These are phyloP conservation scores for Portunus trituberculatus DNA, from an alignment of 1,140 invertebrate genomes.

Conservation along the genomic window DNA sequence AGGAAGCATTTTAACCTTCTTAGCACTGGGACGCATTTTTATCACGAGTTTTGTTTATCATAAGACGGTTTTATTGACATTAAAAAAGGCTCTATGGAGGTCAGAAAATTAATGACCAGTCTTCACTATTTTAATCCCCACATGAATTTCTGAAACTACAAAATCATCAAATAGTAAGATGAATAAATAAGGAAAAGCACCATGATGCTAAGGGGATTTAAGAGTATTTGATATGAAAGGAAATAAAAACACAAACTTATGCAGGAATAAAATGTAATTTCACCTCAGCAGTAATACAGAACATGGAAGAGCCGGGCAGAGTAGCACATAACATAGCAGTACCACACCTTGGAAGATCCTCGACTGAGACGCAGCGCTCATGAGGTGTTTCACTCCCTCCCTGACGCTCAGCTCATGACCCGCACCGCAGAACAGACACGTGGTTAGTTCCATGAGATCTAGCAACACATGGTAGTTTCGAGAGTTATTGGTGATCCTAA, in stretches of 20 bases:
- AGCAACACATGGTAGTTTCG: neutral
- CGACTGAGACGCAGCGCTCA: neutral
- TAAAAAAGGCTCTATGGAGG: too few species aligned
- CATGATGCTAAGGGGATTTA: too few species aligned
- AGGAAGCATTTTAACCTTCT: too few species aligned
- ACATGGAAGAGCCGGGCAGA: slow-evolving; percentile 17
- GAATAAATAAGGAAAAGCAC: too few species aligned
- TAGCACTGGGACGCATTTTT: too few species aligned
- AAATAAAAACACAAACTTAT: neutral
- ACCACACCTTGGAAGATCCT: slow-evolving; percentile 9
- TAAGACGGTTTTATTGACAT: too few species aligned
- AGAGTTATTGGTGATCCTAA: neutral
- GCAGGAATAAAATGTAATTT: neutral
- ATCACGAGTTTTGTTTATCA: too few species aligned
- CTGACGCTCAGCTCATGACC: neutral
- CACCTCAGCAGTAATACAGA: neutral
- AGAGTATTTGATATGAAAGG: too few species aligned
- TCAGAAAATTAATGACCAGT: too few species aligned
- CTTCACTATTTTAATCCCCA: too few species aligned
- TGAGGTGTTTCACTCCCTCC: neutral
- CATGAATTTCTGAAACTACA: too few species aligned
- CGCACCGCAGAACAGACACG: slow-evolving; percentile 2
- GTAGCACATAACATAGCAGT: neutral
- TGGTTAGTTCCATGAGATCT: neutral
- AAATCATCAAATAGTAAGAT: too few species aligned